Evolutionary conservation across 92 coral and sea anemone species (phyloP), one percentile per base, ranked within the genome.

Genomic region (Umimayanthus kanabou): DNA sequence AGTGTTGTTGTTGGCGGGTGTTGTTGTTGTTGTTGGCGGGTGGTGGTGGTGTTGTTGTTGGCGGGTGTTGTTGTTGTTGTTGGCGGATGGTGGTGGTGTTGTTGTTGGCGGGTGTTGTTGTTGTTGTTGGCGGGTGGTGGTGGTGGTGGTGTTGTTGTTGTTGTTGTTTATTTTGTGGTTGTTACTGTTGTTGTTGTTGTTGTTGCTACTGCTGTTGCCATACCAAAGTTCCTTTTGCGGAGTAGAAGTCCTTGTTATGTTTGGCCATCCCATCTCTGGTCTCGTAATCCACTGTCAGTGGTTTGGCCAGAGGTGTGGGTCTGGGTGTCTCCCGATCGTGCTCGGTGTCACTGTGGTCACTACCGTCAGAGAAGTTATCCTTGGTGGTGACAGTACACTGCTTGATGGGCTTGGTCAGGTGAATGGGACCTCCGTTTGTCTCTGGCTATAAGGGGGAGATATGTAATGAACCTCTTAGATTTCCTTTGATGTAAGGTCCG

Each of bases 181-280:
- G 18, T 14, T 53, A 9, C 10, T 53, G 58, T 53, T 53, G 58
- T 53, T 53, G 58, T 14, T 53, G 58, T 53, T 53, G 69, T 22
- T 61, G 69, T 61, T 61, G n/a, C 22, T 18, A 6, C 20, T 61
- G 69, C 22, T 57, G 66, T 29, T 25, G 15, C 11, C 82, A 29
- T 88, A 95, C 98, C 91, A 95, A 39, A 61, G 98, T 95, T 66
- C 98, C 98, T 47, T 88, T 89, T 14, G 90, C 80, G n/a, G 87
- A 75, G 39, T 89, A 83, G 80, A 91, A 95, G 33, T 95, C 92
- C 84, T 89, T 91, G 90, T 92, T 89, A 82, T 95, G 88, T 84
- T 90, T 93, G 1, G 96, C 98, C 50, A 82, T 86, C 30, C 98
- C 98, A 78, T 95, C 98, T 22, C 96, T 88, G n/a, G 98, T 95